Evolutionary conservation across 2,113 vertebrate genomes (phyloP).

Genomic region (Pluvianellus socialis): DNA sequence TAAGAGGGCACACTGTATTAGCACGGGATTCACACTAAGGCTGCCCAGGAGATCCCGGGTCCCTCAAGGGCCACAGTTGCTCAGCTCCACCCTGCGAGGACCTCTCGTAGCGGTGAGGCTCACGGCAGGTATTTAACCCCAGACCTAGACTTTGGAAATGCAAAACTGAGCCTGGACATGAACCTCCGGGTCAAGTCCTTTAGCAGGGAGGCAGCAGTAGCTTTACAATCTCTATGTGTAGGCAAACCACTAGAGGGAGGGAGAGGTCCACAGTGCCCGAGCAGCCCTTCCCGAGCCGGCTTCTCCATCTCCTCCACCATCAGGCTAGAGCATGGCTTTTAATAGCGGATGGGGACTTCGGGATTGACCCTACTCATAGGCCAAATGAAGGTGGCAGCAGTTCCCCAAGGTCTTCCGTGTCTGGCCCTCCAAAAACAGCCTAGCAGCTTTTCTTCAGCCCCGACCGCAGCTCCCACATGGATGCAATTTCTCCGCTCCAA

Average conservation of each 20-base stretch:
- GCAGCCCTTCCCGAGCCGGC: not conserved
- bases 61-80: not conserved
- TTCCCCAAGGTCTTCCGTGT: not conserved
- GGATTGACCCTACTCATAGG: not conserved
- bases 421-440: not conserved
- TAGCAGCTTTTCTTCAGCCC: not conserved
- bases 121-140: not conserved
- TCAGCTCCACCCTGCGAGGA: not conserved
- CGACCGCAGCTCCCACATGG: not conserved
- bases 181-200: not conserved
- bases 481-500: not conserved
- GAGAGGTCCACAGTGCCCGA: constrained; percentile 21
- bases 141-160: not conserved
- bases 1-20: not conserved
- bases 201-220: not conserved
- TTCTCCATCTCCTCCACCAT: not conserved
- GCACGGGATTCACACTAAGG: not conserved
- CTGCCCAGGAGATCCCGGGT: not conserved
- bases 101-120: not conserved
- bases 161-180: not conserved
- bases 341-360: not conserved
- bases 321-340: not conserved
- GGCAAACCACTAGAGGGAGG: constrained; percentile 65
- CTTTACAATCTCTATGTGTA: not conserved
- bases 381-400: not conserved